Evolutionary conservation across 2,888 invertebrate genomes (phyloP).

Genomic region (Drosophila anceps): DNA sequence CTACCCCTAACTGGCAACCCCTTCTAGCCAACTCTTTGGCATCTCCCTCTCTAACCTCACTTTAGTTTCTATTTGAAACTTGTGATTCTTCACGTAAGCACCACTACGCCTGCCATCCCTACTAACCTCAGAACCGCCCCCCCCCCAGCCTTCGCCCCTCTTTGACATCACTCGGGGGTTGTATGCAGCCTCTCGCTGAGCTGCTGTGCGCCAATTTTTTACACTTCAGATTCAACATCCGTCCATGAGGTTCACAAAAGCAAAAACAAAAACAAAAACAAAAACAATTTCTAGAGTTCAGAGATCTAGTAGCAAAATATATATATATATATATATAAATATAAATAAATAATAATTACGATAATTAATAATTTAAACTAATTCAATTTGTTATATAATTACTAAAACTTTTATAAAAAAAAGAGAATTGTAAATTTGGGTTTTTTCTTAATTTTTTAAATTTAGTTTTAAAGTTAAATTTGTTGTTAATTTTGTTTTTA

Average conservation of each 20-base stretch:
- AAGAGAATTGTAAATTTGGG: conserved; percentile 7
- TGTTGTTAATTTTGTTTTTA: conserved; percentile 60
- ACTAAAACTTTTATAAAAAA: conserved; percentile 28
- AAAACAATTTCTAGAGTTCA: conserved; percentile 44
- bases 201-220: conserved; percentile 74
- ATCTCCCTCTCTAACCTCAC: neutral
- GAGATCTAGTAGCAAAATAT: conserved; percentile 29
- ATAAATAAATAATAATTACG: neutral
- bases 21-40: neutral
- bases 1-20: neutral
- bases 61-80: neutral
- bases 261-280: neutral
- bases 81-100: neutral
- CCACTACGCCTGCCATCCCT: neutral
- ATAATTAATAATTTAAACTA: conserved; percentile 10
- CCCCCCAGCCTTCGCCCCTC: conserved; percentile 9
- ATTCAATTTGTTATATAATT: conserved; percentile 29
- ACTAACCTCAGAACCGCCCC: neutral
- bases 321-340: neutral
- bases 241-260: conserved; percentile 75
- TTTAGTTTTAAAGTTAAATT: conserved; percentile 19
- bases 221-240: conserved; percentile 79
- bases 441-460: conserved; percentile 23
- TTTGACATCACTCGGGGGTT: conserved; percentile 73
- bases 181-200: conserved; percentile 71